These are phyloP conservation scores for Nylanderia fulva DNA, from an alignment of 1,140 invertebrate genomes.

Conservation along the genomic window DNA sequence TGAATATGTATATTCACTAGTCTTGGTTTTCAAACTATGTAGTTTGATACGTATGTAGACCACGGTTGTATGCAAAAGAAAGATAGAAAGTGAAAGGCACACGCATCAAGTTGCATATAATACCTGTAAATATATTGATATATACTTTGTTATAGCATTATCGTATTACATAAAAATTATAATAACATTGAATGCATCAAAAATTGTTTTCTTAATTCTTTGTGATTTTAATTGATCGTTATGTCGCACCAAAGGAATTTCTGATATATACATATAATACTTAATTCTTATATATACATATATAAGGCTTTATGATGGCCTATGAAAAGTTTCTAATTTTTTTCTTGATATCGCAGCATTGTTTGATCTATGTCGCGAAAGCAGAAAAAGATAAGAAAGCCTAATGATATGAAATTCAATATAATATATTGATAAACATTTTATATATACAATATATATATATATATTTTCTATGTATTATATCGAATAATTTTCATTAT, in stretches of 20 bases:
- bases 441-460: too few relatives aligned
- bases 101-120: too few relatives aligned
- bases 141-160: not conserved
- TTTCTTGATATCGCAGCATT: not conserved
- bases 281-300: too few relatives aligned
- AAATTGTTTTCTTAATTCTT: not conserved
- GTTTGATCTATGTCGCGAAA: not conserved
- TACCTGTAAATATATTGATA: not conserved
- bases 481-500: not conserved
- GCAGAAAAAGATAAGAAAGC: not conserved
- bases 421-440: too few relatives aligned
- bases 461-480: not conserved
- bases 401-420: not conserved
- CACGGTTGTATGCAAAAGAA: too few relatives aligned
- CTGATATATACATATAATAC: too few relatives aligned
- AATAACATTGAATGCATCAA: too few relatives aligned
- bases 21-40: too few relatives aligned
- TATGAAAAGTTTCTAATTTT: constrained; percentile 7
- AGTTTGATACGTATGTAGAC: too few relatives aligned
- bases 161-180: not conserved
- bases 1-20: too few relatives aligned
- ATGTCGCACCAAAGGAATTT: not conserved
- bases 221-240: not conserved
- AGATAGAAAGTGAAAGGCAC: too few relatives aligned
- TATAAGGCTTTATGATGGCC: not conserved